Conservation (phyloP, 2,113 vertebrate genomes). For the Collichthys lucidus region DNA sequence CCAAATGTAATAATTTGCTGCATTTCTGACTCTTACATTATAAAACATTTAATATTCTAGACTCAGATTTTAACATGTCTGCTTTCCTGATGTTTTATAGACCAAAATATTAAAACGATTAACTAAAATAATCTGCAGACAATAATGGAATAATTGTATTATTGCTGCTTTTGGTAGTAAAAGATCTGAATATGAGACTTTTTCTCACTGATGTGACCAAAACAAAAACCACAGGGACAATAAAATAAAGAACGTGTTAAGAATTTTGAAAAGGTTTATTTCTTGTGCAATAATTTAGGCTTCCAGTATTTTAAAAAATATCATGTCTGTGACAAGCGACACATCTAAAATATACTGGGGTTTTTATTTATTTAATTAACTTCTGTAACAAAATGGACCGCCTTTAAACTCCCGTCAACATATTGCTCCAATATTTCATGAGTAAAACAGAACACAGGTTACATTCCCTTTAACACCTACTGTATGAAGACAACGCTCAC, state of each 20-base stretch:
- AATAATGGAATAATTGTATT: too few species aligned
- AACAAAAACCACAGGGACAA: constrained; percentile 11
- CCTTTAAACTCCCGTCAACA: constrained; percentile 44
- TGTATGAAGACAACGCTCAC: constrained; percentile 28
- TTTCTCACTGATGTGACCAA: too few species aligned
- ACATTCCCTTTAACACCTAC: constrained; percentile 60
- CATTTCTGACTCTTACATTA: too few species aligned
- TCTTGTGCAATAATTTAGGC: constrained; percentile 63
- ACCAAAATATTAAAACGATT: too few species aligned
- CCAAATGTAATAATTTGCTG: too few species aligned
- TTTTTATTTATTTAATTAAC: constrained; percentile 8
- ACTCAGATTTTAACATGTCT: too few species aligned
- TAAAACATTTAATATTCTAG: too few species aligned
- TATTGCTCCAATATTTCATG: constrained; percentile 59
- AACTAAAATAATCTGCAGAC: too few species aligned
- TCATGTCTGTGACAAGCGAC: constrained; percentile 56
- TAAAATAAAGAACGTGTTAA: constrained; percentile 21
- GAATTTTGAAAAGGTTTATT: constrained; percentile 76
- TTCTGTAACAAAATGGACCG: constrained; percentile 56
- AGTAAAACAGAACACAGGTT: constrained; percentile 44
- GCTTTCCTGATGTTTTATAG: too few species aligned
- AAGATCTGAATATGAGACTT: too few species aligned
- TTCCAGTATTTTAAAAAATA: constrained; percentile 76
- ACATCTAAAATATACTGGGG: constrained; percentile 66
- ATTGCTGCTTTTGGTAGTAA: too few species aligned